These are phyloP conservation scores for Melanogrammus aeglefinus DNA, from an alignment of 2,797 vertebrate genomes.

Conservation along the genomic window DNA sequence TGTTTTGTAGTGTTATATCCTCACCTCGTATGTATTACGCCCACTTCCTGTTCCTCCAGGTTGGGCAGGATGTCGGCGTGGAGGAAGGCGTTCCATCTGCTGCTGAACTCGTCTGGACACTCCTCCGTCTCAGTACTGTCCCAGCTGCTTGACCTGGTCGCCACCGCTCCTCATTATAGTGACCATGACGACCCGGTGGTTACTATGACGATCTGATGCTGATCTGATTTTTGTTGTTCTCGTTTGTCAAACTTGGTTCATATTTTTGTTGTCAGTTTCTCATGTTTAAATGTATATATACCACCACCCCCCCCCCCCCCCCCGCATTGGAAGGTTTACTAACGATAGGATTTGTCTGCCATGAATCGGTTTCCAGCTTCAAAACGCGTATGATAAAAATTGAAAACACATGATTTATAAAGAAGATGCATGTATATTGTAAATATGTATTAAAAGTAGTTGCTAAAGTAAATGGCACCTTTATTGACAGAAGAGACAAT, in stretches of 20 bases:
- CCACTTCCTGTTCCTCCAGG: neutral
- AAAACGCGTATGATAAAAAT: neutral
- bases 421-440: too few species aligned
- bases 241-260: neutral
- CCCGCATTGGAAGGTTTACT: neutral
- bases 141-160: conserved; percentile 26
- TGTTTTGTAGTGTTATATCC: neutral
- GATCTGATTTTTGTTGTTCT: too few species aligned
- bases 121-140: conserved; percentile 20
- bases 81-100: conserved; percentile 28
- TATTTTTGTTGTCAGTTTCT: neutral
- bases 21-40: neutral
- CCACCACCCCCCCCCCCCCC: too few species aligned
- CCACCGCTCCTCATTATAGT: neutral
- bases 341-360: neutral
- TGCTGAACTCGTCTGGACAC: conserved; percentile 25
- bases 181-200: neutral
- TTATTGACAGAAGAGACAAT: neutral
- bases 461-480: neutral
- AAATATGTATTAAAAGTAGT: neutral
- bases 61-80: neutral
- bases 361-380: neutral
- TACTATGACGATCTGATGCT: neutral
- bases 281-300: neutral
- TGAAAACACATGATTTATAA: neutral